Evolutionary conservation across 2,888 invertebrate species (phyloP).

Genomic region (Dolichomitus sp.): DNA sequence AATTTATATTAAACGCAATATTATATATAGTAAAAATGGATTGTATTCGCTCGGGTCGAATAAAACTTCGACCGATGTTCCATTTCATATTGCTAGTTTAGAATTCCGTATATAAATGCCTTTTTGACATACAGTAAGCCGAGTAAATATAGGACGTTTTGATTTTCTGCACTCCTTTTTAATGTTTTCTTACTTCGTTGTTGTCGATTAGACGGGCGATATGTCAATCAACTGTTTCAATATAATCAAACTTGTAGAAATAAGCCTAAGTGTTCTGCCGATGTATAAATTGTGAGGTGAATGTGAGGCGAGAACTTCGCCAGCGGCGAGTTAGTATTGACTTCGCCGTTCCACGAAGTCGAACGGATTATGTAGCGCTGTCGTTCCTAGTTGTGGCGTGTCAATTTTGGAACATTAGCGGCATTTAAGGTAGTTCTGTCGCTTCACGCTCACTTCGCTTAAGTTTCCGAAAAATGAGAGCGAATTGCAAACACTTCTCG

Average conservation of each 20-base stretch:
- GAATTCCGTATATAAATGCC: not conserved
- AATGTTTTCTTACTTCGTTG: not conserved
- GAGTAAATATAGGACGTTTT: constrained; percentile 23
- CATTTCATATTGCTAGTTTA: not conserved
- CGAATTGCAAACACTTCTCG: no score
- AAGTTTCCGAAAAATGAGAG: no score
- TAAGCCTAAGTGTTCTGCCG: not conserved
- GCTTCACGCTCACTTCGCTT: no score
- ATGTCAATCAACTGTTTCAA: not conserved
- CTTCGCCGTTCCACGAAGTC: not conserved
- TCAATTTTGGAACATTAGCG: not conserved
- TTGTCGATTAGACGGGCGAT: not conserved
- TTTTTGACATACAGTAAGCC: constrained; percentile 17
- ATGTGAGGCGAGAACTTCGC: not conserved
- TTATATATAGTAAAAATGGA: no score
- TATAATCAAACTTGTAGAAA: not conserved
- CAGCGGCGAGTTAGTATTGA: not conserved
- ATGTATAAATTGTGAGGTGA: not conserved
- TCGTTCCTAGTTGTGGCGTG: not conserved
- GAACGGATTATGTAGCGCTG: not conserved
- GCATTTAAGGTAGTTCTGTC: no score
- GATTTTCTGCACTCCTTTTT: not conserved
- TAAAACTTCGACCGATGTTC: no score
- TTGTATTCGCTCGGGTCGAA: no score
- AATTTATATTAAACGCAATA: no score